A percentile compares a stretch with the other conserved stretches of the same genome.
Evolutionary conservation across 2,888 invertebrate species (phyloP).

Genomic region (Ophion obscuratus): DNA sequence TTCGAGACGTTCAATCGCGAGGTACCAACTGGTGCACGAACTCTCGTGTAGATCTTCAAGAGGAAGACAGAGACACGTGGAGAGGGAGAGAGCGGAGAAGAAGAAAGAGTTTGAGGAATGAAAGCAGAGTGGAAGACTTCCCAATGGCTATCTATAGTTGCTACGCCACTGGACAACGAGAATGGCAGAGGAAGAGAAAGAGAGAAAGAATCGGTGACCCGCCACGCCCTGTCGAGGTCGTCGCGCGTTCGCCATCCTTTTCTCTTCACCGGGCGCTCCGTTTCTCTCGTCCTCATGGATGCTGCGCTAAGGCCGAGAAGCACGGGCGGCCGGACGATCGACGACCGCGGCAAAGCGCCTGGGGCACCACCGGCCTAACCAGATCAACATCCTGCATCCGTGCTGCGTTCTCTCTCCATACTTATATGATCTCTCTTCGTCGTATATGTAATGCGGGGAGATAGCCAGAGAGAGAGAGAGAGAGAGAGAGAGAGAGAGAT

Average conservation of each 20-base stretch:
- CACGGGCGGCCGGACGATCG: constrained; percentile 73
- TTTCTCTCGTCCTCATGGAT: constrained; percentile 41
- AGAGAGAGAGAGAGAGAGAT: constrained; percentile 1
- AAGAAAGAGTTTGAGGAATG: constrained; percentile 26
- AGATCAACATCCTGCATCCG: constrained; percentile 80
- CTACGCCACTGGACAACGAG: constrained; percentile 67
- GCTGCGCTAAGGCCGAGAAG: constrained; percentile 68
- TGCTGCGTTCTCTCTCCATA: constrained; percentile 55
- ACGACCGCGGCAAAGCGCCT: constrained; percentile 77
- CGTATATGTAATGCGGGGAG: constrained; percentile 17
- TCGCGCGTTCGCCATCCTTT: constrained; percentile 73
- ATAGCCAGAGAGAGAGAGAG: constrained; percentile 1
- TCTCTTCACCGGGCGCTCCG: constrained; percentile 33
- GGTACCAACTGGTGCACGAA: constrained; percentile 45
- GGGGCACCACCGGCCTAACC: constrained; percentile 79
- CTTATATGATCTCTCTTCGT: constrained; percentile 25
- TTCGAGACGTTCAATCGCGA: constrained; percentile 43
- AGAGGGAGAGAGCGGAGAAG: background rate
- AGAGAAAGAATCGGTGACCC: constrained; percentile 80
- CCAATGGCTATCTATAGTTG: constrained; percentile 54
- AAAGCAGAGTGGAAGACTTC: constrained; percentile 34
- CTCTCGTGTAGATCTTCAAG: constrained; percentile 19
- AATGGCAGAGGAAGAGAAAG: constrained; percentile 72
- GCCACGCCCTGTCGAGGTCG: constrained; percentile 83
- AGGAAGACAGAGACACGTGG: background rate